These are phyloP conservation scores for Lepisosteus osseus DNA, from an alignment of 2,113 vertebrate genomes.

Conservation along the genomic window DNA sequence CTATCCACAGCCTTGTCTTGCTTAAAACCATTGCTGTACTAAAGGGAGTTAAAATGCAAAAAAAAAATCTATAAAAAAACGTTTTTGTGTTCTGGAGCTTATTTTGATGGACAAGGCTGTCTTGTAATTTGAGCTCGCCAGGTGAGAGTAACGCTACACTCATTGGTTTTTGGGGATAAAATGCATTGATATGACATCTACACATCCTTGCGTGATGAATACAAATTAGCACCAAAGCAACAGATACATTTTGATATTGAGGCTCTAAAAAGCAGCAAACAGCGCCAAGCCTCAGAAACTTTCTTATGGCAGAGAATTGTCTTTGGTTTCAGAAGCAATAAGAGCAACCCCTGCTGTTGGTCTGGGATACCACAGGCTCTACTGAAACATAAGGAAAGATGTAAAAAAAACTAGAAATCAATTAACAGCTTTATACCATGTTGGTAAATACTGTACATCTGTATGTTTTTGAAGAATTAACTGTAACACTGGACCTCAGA, in stretches of 20 bases:
- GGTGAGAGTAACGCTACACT: background rate
- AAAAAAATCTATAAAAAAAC: background rate
- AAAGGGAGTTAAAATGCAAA: background rate
- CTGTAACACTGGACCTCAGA: no score
- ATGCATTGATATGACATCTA: background rate
- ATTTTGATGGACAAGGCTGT: background rate
- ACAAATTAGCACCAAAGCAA: background rate
- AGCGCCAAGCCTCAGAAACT: no score
- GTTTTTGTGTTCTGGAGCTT: background rate
- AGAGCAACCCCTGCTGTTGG: no score
- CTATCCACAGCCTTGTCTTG: background rate
- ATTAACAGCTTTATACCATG: no score
- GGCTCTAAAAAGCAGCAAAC: background rate
- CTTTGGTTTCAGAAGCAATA: no score
- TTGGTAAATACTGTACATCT: no score
- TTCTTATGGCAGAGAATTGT: no score
- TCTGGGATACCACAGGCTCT: no score
- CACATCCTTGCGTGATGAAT: background rate
- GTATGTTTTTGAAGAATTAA: no score
- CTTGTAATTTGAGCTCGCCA: background rate
- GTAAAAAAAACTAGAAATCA: no score
- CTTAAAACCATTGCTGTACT: no score
- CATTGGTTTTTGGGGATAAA: background rate
- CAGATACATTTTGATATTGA: conserved; percentile 16
- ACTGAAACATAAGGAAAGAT: no score